Base-by-base conservation (phyloP, 1,140 invertebrate genomes). In the Cydia strobilella region DNA sequence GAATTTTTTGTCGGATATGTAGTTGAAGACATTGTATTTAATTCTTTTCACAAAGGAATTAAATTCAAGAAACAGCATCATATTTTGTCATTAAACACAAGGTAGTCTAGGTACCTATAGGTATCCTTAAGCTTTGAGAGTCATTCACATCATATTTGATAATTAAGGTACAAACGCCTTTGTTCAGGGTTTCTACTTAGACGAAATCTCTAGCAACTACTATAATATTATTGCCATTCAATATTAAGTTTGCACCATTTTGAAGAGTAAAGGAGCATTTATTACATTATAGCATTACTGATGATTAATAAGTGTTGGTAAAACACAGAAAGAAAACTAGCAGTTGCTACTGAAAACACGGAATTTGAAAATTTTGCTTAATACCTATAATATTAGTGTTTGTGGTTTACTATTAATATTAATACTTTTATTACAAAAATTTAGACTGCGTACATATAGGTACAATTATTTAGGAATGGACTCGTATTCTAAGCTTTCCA, bases 201-300 rank as follows among this genome's bases (percentile, higher is more conserved):
- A 72, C 75, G 74, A 74, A 75, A 74, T 77, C 45, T 73, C 75
- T 79, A 79, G 72, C 51, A 77, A 51, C 76, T 81, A 81, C 78
- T 79, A 74, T 75, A 79, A 77, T 77, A 81, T 83, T 83, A 83
- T 83, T 83, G 81, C 81, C 81, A 80, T 79, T 72, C 76, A 59
- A 80, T 80, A 80, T 77, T 69, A 69, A 78, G 76, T 81, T 76
- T 78, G 81, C 81, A 82, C 81, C 81, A 82, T 82, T 76, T 77
- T 73, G 62, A 80, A 82, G 75, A 62, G 62, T 75, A 71, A 20
- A 73, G 35, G 10, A 45, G 42, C 42, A 15, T 45, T 45, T 15
- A 42, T 35, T 35, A 27, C 27, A 27, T 27, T 27, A 27, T 27
- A 45, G 42, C 42, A 45, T 45, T 45, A 45, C 42, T 45, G 12